Conservation (phyloP, 2,888 invertebrate species). For the Coenonympha arcania region DNA sequence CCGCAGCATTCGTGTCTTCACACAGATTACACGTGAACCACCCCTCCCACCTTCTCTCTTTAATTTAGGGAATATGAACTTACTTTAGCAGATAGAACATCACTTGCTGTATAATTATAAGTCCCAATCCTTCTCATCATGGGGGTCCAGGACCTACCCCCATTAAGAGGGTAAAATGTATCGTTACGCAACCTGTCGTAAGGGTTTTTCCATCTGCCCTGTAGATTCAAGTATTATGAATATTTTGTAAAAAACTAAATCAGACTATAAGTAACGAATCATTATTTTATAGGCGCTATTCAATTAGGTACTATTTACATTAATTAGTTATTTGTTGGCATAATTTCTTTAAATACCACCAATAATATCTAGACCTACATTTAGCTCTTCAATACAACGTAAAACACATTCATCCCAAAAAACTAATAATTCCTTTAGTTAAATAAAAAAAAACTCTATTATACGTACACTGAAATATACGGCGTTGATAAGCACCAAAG, state of each 20-base stretch:
- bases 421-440: too few relatives aligned
- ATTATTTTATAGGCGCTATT: too few relatives aligned
- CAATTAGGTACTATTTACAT: not conserved
- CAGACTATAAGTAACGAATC: not conserved
- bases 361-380: too few relatives aligned
- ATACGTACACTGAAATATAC: constrained; percentile 80
- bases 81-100: constrained; percentile 40
- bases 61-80: too few relatives aligned
- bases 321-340: not conserved
- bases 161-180: constrained; percentile 37
- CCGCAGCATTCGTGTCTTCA: too few relatives aligned
- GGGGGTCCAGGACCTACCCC: constrained; percentile 24
- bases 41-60: too few relatives aligned
- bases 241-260: not conserved
- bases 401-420: too few relatives aligned
- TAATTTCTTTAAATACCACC: not conserved
- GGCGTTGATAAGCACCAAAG: constrained; percentile 82
- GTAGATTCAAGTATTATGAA: not conserved
- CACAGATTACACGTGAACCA: too few relatives aligned
- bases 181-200: constrained; percentile 29
- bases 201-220: constrained; percentile 42
- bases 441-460: too few relatives aligned
- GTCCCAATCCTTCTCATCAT: constrained; percentile 36
- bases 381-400: too few relatives aligned
- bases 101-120: constrained; percentile 37